Base-by-base conservation (phyloP, 2,888 invertebrate genomes). In the Ecliptopera silaceata region DNA sequence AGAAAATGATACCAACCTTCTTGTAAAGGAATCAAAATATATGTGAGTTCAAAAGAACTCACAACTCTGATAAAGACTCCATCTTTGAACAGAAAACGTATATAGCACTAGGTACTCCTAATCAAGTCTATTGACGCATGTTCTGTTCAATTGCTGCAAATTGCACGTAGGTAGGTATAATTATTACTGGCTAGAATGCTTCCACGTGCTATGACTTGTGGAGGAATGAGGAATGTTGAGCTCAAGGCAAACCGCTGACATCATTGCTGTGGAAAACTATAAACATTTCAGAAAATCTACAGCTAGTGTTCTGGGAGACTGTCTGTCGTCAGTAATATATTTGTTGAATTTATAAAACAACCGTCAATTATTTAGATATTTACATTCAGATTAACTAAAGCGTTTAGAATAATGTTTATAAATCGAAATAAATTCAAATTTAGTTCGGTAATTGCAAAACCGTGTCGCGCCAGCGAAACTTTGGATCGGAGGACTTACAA, bases 181-280 rank as follows among this genome's bases (percentile, higher is more conserved):
- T 68, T 69, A 71, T 72, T 74, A 75, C 72, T 74, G 68, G 64
- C 69, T 72, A 66, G 70, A 76, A 77, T 74, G 72, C 74, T 78
- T 70, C 79, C 82, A 84, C 77, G 82, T 80, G 76, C 75, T 66
- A 68, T 59, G 42, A 48, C 61, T 53, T 52, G 48, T 61, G 60
- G 63, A 61, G 70, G 70, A 74, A 72, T 71, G 69, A 74, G 72
- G 84, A 83, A 85, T 84, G 82, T 71, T 71, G 53, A 59, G 64
- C 66, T 79, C 88, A 88, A 88, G 87, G 86, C 77, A 64, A 82
- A 66, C 75, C 59, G 64, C 82, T 81, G 75, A 80, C 84, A 82
- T 83, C 82, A 79, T 70, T 68, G 66, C 66, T 63, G 65, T 67
- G 71, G 77, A 79, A 77, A 79, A 80, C 70, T 70, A 65, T 71